Evolutionary conservation across 2,888 invertebrate genomes (phyloP).

Genomic region (Ceriagrion tenellum): DNA sequence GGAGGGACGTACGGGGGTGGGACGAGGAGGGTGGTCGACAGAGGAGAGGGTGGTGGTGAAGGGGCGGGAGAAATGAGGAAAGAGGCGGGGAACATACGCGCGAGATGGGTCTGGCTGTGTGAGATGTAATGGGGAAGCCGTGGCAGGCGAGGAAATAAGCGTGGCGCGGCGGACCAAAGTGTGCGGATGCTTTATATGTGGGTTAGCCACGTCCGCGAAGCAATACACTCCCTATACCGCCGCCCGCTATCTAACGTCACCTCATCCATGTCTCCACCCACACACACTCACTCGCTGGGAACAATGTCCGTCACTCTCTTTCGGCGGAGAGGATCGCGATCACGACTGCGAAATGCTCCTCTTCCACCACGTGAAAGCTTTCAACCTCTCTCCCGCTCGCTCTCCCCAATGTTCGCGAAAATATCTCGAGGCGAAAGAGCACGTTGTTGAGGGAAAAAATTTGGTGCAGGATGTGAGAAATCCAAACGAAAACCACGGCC

Average conservation of each 20-base stretch:
- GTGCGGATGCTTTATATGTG: conserved; percentile 14
- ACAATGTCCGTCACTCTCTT: background rate
- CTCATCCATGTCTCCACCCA: background rate
- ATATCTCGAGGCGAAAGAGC: background rate
- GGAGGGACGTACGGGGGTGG: background rate
- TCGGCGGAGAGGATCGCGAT: background rate
- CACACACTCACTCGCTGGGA: background rate
- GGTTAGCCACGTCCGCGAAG: background rate
- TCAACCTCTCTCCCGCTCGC: too few relatives aligned
- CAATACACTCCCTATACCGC: background rate
- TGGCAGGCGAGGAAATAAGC: conserved; percentile 21
- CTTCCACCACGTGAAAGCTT: background rate
- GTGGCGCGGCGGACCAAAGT: background rate
- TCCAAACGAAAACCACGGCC: too few relatives aligned
- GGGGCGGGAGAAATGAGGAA: background rate
- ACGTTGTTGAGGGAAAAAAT: background rate
- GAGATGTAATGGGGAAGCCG: background rate
- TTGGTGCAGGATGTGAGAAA: background rate
- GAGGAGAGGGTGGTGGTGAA: background rate
- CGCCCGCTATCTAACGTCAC: background rate
- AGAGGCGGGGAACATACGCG: background rate
- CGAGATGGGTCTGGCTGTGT: background rate
- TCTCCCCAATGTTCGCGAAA: background rate
- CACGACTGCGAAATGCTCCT: background rate
- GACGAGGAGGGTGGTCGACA: background rate